These are phyloP conservation scores for Tribolium freemani DNA, from an alignment of 2,888 invertebrate species.

Conservation along the genomic window DNA sequence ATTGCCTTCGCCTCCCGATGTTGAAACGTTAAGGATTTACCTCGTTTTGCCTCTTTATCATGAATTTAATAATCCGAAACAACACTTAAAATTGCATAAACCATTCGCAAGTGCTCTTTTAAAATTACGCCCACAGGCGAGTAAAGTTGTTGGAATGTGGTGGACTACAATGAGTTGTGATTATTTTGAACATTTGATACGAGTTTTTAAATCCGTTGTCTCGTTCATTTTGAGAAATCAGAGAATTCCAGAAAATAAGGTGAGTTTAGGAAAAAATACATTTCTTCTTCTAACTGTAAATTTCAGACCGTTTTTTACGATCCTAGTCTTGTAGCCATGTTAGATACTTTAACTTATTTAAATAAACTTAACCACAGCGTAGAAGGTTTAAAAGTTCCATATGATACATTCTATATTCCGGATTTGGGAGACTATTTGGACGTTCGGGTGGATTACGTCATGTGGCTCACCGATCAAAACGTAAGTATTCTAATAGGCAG, in stretches of 20 bases:
- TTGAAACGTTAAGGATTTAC: constrained; percentile 88
- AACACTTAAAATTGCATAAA: constrained; percentile 74
- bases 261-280: constrained; percentile 48
- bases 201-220: constrained; percentile 82
- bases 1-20: constrained; percentile 82
- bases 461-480: constrained; percentile 80
- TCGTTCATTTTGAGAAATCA: constrained; percentile 71
- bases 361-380: constrained; percentile 81
- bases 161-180: constrained; percentile 76
- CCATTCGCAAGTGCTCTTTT: constrained; percentile 83
- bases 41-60: constrained; percentile 87
- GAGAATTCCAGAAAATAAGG: constrained; percentile 69
- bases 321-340: constrained; percentile 72
- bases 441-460: constrained; percentile 86
- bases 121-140: constrained; percentile 76
- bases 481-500: too few relatives aligned
- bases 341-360: constrained; percentile 78
- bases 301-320: constrained; percentile 74
- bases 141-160: constrained; percentile 81
- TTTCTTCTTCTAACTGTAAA: constrained; percentile 29
- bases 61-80: constrained; percentile 85
- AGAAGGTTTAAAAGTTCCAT: constrained; percentile 80
- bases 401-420: constrained; percentile 88
- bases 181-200: constrained; percentile 83
- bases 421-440: constrained; percentile 85